Evolutionary conservation across 2,888 invertebrate species (phyloP).

Genomic region (Galerucella pusilla): DNA sequence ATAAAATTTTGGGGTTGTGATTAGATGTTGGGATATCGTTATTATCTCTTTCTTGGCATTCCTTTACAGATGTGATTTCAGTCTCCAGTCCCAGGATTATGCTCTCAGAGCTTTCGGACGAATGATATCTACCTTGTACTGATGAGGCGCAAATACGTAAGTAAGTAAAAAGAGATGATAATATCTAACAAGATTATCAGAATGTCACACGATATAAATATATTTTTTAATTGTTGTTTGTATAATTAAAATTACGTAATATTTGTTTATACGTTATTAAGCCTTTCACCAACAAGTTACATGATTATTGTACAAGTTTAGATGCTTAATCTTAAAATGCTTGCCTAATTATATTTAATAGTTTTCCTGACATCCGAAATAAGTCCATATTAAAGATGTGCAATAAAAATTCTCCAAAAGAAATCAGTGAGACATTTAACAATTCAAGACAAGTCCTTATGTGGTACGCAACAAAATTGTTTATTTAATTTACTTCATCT

Average conservation of each 20-base stretch:
- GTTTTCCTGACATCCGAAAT: neutral
- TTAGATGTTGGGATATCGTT: too few relatives aligned
- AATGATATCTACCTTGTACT: too few relatives aligned
- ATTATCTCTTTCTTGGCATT: too few relatives aligned
- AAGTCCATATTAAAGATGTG: neutral
- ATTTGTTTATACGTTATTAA: neutral
- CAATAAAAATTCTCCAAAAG: constrained; percentile 18
- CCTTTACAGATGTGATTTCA: too few relatives aligned
- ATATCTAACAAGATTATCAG: too few relatives aligned
- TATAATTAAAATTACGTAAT: neutral
- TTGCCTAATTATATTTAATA: neutral
- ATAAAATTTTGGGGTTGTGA: too few relatives aligned
- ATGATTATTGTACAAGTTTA: neutral
- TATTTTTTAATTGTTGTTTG: neutral
- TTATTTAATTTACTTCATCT: neutral
- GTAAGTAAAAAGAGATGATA: too few relatives aligned
- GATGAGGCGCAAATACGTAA: too few relatives aligned
- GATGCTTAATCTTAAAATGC: neutral
- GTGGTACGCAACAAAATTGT: neutral
- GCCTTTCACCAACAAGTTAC: neutral
- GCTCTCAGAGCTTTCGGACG: too few relatives aligned
- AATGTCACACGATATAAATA: neutral
- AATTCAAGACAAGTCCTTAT: neutral
- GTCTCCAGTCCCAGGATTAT: too few relatives aligned
- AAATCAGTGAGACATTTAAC: neutral